Evolutionary conservation across 2,113 vertebrate genomes (phyloP).

Genomic region (Hoplias malabaricus): DNA sequence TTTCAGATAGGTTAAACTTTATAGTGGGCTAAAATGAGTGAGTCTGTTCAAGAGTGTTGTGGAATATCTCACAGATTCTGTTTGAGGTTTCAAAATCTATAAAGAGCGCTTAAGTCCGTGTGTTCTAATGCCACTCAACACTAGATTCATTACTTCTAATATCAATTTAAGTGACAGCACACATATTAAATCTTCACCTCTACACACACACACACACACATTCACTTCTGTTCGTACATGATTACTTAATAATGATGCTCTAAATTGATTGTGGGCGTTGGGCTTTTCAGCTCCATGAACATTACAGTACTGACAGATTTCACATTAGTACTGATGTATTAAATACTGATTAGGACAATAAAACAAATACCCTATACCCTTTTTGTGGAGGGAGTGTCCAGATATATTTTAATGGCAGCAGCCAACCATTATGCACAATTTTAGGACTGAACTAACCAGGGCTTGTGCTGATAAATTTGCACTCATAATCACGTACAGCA

Average conservation of each 20-base stretch:
- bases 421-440: too few relatives aligned
- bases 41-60: background rate
- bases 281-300: background rate
- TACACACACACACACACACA: slow-evolving; percentile 11
- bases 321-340: background rate
- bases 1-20: background rate
- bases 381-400: too few relatives aligned
- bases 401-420: too few relatives aligned
- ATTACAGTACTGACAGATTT: background rate
- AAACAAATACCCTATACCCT: too few relatives aligned
- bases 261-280: slow-evolving; percentile 24
- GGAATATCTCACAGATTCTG: background rate
- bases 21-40: too few relatives aligned
- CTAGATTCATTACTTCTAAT: slow-evolving; percentile 12
- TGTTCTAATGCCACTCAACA: background rate
- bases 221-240: slow-evolving; percentile 15
- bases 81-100: background rate
- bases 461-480: too few relatives aligned
- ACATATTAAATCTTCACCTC: slow-evolving; percentile 3
- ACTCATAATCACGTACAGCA: too few relatives aligned
- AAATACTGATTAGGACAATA: background rate
- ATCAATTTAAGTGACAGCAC: slow-evolving; percentile 2
- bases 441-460: too few relatives aligned
- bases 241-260: slow-evolving; percentile 39
- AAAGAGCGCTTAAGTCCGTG: background rate